These are phyloP conservation scores for Leucozona laternaria DNA, from an alignment of 2,888 invertebrate species.

Conservation along the genomic window DNA sequence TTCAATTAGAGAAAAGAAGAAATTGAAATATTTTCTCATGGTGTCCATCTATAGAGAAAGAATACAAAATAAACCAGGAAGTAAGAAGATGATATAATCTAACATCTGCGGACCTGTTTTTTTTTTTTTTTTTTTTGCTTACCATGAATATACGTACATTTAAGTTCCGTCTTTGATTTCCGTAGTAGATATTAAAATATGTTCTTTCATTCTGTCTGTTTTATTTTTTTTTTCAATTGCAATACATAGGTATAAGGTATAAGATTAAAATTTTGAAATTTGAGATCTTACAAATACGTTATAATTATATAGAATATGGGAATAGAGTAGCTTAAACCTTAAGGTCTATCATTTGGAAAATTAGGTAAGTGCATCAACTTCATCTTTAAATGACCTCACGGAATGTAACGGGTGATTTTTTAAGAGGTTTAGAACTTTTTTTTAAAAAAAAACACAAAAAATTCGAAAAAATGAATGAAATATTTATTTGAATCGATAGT, in stretches of 20 bases:
- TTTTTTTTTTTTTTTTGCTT: neutral
- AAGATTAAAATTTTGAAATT: neutral
- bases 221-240: neutral
- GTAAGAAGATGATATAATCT: conserved; percentile 30
- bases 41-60: conserved; percentile 49
- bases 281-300: neutral
- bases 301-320: no score
- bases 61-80: conserved; percentile 47
- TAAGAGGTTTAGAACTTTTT: no score
- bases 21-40: conserved; percentile 66
- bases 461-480: no score
- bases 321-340: no score
- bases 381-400: no score
- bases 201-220: neutral
- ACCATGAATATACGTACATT: neutral
- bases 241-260: no score
- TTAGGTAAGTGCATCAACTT: no score
- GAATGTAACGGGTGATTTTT: no score
- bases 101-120: conserved; percentile 68
- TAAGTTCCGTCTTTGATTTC: conserved; percentile 20
- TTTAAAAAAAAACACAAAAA: no score
- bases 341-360: no score
- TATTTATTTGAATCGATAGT: no score
- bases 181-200: neutral
- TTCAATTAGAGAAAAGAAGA: conserved; percentile 20